phyloP scores from a whole-genome alignment of 2,797 vertebrate genomes.

The Eulemur albifrons region DNA sequence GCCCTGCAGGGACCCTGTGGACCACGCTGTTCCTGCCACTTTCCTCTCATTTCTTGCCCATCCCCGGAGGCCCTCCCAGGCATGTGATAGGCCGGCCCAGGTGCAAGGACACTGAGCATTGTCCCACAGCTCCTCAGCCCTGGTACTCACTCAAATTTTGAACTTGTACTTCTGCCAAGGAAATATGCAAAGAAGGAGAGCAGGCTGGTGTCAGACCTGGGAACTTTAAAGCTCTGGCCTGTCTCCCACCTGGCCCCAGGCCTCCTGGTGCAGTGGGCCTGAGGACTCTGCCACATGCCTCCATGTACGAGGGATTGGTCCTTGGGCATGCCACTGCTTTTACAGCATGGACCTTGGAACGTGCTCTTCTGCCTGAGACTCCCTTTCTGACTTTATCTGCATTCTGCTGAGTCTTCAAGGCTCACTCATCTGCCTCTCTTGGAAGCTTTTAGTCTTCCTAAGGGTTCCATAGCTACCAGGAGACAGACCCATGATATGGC shows the following conservation, averaged over 20 bases:
- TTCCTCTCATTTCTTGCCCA: background rate
- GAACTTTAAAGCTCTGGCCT: background rate
- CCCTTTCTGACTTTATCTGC: background rate
- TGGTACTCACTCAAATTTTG: background rate
- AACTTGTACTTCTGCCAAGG: background rate
- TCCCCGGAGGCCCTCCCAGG: background rate
- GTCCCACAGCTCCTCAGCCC: background rate
- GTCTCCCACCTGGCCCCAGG: background rate
- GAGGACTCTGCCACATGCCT: background rate
- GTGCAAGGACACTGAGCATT: background rate
- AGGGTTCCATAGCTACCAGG: background rate
- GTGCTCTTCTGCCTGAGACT: background rate
- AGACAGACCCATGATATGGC: background rate
- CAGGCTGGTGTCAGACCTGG: background rate
- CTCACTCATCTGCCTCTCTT: background rate
- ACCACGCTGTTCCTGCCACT: background rate
- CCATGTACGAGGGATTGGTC: background rate
- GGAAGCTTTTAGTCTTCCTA: background rate
- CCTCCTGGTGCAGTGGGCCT: background rate
- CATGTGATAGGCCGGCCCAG: background rate
- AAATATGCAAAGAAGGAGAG: background rate
- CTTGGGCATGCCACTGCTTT: background rate
- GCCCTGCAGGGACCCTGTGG: background rate
- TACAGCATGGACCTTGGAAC: background rate
- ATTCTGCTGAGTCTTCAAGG: background rate